These are phyloP conservation scores for Tetrax tetrax DNA, from an alignment of 2,113 vertebrate genomes.

Conservation along the genomic window DNA sequence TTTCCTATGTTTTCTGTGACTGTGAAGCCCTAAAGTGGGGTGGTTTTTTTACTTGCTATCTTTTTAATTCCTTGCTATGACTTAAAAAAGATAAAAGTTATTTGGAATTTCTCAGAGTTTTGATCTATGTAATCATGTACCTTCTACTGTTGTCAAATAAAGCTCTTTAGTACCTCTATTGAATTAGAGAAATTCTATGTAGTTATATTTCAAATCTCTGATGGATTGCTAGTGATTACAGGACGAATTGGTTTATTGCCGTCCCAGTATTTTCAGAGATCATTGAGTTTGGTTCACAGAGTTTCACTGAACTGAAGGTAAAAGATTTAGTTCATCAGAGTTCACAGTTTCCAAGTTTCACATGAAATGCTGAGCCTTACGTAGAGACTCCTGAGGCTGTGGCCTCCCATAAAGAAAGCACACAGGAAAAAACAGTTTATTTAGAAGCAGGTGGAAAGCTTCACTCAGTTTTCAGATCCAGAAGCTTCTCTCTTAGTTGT, in stretches of 20 bases:
- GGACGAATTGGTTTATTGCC: neutral
- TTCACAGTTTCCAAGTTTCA: neutral
- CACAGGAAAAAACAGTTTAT: neutral
- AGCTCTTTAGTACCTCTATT: neutral
- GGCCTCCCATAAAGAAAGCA: neutral
- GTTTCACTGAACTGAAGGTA: neutral
- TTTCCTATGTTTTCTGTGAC: neutral
- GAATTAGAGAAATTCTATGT: neutral
- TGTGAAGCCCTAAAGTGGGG: neutral
- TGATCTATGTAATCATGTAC: neutral
- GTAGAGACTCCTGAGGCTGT: neutral
- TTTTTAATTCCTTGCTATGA: neutral
- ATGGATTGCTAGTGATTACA: neutral
- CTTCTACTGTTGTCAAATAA: neutral
- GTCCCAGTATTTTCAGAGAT: neutral
- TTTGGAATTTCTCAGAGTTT: neutral
- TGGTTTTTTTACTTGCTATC: neutral
- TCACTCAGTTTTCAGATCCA: neutral
- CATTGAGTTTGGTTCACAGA: neutral
- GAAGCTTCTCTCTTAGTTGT: neutral
- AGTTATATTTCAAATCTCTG: neutral
- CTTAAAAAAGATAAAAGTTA: neutral
- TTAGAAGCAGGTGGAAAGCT: neutral
- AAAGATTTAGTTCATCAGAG: neutral
- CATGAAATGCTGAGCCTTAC: fast-evolving